A percentile compares a stretch with the other conserved stretches of the same genome.
These are phyloP conservation scores for Dicrostonyx torquatus DNA, from an alignment of 2,797 vertebrate genomes.

Conservation along the genomic window DNA sequence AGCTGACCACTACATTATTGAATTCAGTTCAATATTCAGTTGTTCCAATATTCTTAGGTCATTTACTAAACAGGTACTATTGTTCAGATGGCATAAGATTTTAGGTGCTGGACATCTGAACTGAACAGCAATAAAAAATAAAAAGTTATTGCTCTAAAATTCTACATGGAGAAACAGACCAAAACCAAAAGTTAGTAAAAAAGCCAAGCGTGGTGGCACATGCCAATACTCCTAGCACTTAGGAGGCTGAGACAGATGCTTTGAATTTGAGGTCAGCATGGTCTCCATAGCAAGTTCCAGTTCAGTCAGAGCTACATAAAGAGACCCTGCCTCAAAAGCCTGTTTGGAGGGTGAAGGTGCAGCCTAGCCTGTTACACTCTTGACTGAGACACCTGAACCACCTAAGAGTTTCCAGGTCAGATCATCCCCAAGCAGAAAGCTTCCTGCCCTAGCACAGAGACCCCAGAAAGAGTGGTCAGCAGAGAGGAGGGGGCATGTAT, in stretches of 20 bases:
- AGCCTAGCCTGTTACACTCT: not conserved
- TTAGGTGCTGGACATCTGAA: not conserved
- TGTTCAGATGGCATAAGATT: not conserved
- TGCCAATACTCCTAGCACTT: not conserved
- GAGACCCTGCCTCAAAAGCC: not conserved
- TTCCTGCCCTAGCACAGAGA: not conserved
- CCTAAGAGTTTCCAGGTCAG: conserved; percentile 23
- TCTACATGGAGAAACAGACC: not conserved
- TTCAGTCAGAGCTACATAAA: not conserved
- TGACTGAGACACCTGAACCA: not conserved
- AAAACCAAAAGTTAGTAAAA: not conserved
- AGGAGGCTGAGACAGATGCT: not conserved
- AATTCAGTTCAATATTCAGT: not conserved
- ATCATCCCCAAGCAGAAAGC: not conserved
- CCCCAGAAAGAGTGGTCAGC: not conserved
- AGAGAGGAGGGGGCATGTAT: not conserved
- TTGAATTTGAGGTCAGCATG: not conserved
- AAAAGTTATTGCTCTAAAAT: not conserved
- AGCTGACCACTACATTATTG: no score
- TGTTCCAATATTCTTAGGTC: not conserved
- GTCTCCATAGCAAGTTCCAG: not conserved
- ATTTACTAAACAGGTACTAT: not conserved
- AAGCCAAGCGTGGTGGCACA: not conserved
- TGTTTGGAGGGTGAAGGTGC: not conserved
- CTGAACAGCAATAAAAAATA: not conserved